Conservation (phyloP, 2,113 vertebrate species). For the Petaurus breviceps region DNA sequence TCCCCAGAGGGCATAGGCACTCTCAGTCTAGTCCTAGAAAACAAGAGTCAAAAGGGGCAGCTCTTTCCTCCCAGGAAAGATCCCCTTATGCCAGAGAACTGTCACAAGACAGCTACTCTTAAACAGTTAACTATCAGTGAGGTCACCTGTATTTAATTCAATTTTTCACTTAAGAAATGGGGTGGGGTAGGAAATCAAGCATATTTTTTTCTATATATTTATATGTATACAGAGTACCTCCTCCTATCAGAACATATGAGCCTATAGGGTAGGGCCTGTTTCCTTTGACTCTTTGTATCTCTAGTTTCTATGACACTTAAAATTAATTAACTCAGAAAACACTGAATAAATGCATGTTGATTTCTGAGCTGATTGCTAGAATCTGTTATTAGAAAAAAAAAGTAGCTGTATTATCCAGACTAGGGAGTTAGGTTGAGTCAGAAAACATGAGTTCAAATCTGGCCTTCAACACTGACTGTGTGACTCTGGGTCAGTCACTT, state of each 20-base stretch:
- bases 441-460: neutral
- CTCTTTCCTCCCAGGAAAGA: neutral
- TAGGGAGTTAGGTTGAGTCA: neutral
- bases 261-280: neutral
- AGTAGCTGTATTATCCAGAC: neutral
- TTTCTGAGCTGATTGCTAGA: neutral
- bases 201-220: neutral
- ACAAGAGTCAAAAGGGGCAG: neutral
- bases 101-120: neutral
- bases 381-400: neutral
- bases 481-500: neutral
- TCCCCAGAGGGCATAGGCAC: too few species aligned
- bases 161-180: neutral
- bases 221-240: neutral
- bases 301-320: neutral
- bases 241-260: neutral
- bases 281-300: neutral
- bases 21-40: neutral
- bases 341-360: neutral
- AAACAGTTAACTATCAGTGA: neutral
- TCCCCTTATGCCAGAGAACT: neutral
- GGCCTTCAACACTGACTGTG: neutral
- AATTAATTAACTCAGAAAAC: neutral
- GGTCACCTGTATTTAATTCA: neutral
- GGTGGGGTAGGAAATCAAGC: neutral